Evolutionary conservation across 2,113 vertebrate species (phyloP).

Genomic region (Eonycteris spelaea): DNA sequence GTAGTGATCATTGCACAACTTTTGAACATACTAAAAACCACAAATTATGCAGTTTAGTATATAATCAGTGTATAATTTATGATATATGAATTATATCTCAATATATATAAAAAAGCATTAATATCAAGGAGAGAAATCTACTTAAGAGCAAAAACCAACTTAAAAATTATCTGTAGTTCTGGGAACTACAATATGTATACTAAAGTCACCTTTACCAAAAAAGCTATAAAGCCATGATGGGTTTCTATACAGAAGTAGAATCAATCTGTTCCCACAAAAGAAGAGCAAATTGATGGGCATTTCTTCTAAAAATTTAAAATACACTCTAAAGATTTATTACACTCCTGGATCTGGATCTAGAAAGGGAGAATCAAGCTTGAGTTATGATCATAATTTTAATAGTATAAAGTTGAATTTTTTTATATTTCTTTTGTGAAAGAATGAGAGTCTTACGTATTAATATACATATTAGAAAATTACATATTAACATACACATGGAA

Average conservation of each 20-base stretch:
- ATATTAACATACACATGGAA: too few relatives aligned
- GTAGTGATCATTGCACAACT: not conserved
- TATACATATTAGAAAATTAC: too few relatives aligned
- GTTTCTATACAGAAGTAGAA: not conserved
- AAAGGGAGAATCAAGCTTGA: not conserved
- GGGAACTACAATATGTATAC: not conserved
- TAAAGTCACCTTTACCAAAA: not conserved
- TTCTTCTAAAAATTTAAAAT: not conserved
- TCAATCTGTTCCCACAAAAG: not conserved
- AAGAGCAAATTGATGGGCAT: not conserved
- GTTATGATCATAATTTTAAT: not conserved
- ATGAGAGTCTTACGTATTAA: not conserved
- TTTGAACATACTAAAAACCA: not conserved
- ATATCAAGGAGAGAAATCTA: not conserved
- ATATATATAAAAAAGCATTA: not conserved
- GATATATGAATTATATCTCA: not conserved
- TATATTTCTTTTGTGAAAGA: not conserved
- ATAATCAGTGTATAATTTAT: not conserved
- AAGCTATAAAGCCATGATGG: not conserved
- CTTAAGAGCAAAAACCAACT: not conserved
- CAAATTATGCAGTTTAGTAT: not conserved
- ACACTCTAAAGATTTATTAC: not conserved
- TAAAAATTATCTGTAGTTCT: not conserved
- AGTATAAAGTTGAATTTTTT: not conserved
- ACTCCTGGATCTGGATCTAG: not conserved